phyloP scores from a whole-genome alignment of 2,797 vertebrate genomes.

The Leptodactylus fallax region DNA sequence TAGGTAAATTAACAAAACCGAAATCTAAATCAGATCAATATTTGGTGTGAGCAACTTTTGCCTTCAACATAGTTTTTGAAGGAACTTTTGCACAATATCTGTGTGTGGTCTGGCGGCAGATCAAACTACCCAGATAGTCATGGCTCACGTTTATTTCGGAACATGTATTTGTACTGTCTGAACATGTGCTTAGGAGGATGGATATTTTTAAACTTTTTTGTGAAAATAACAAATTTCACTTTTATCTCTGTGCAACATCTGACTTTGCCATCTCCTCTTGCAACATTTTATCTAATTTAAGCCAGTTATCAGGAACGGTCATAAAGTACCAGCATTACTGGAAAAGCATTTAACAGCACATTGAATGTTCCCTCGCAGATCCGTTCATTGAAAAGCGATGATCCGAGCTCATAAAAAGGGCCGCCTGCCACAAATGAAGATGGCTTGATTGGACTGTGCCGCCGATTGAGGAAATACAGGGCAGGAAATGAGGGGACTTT shows the following conservation, averaged over 20 bases:
- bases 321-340: constrained; percentile 28
- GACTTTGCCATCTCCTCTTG: background rate
- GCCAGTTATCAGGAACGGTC: background rate
- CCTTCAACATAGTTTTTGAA: too few relatives aligned
- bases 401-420: background rate
- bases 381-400: constrained; percentile 22
- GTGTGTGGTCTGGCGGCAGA: too few relatives aligned
- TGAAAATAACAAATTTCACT: background rate
- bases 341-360: constrained; percentile 22
- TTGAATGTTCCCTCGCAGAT: background rate
- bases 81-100: too few relatives aligned
- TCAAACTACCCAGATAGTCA: too few relatives aligned
- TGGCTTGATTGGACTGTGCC: background rate
- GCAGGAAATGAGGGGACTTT: constrained; percentile 46
- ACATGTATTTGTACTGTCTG: too few relatives aligned
- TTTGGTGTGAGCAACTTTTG: too few relatives aligned
- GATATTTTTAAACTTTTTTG: too few relatives aligned
- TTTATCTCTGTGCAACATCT: background rate
- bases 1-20: too few relatives aligned
- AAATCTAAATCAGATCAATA: too few relatives aligned
- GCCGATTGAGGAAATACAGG: constrained; percentile 46
- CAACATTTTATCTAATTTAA: constrained; percentile 4
- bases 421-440: background rate
- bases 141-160: too few relatives aligned
- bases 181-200: too few relatives aligned